Evolutionary conservation across 64 coral and sea anemone species (phyloP).

Genomic region (Pachyseris speciosa): DNA sequence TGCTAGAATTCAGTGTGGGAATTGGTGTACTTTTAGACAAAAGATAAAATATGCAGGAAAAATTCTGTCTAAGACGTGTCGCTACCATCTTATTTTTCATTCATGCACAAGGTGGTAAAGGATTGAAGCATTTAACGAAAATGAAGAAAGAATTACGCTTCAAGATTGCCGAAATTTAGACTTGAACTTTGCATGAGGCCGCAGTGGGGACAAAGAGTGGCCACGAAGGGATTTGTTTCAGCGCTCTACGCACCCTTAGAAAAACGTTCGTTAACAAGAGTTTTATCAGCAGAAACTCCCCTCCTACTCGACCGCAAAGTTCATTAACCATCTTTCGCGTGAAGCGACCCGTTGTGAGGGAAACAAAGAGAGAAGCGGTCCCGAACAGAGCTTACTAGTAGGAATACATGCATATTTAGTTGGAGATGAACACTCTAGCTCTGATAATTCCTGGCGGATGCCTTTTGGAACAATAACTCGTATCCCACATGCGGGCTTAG

Average conservation of each 20-base stretch:
- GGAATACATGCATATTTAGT: no score
- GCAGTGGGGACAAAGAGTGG: neutral
- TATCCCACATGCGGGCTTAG: neutral
- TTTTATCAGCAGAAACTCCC: neutral
- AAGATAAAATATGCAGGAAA: neutral
- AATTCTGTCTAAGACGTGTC: neutral
- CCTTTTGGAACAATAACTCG: constrained; percentile 3
- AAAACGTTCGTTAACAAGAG: neutral
- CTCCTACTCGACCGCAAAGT: neutral
- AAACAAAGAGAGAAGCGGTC: neutral
- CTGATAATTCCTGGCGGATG: neutral
- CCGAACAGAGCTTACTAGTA: no score
- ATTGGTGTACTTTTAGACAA: neutral
- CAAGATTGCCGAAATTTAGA: neutral
- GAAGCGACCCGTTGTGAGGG: neutral
- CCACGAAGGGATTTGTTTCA: neutral
- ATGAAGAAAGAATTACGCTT: neutral
- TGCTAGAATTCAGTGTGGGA: neutral
- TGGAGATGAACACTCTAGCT: neutral
- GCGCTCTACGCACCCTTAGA: neutral
- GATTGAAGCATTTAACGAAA: neutral
- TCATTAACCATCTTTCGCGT: neutral
- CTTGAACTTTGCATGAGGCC: neutral
- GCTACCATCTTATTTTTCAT: neutral
- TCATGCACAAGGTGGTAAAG: neutral